Conservation (phyloP, 2,888 invertebrate genomes). For the Drosophila stalkeri region DNA sequence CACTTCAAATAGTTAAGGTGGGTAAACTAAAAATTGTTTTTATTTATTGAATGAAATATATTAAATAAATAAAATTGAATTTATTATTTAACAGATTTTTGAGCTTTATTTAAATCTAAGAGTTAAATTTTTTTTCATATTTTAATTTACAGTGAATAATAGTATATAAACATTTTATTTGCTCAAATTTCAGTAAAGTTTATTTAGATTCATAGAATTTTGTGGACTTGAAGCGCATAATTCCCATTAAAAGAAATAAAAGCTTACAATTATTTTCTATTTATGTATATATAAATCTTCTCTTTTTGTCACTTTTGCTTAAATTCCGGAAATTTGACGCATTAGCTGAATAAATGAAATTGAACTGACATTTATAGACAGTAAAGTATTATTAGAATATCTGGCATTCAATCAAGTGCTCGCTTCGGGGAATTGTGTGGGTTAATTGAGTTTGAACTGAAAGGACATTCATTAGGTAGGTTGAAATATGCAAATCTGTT, state of each 20-base stretch:
- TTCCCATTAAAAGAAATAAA: background rate
- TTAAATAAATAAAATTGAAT: too few species aligned
- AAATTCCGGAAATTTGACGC: background rate
- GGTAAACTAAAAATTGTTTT: too few species aligned
- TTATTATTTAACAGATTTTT: too few species aligned
- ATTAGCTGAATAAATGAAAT: background rate
- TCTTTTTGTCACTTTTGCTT: background rate
- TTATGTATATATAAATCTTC: background rate
- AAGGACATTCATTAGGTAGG: conserved; percentile 15
- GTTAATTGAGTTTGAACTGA: conserved; percentile 21
- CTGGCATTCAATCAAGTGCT: background rate
- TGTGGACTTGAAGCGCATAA: background rate
- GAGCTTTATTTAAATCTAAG: too few species aligned
- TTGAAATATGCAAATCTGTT: conserved; percentile 31
- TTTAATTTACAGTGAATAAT: too few species aligned
- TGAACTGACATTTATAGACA: background rate
- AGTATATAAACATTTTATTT: too few species aligned
- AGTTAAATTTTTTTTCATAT: too few species aligned
- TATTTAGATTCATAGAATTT: background rate
- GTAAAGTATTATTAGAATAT: background rate
- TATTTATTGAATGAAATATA: too few species aligned
- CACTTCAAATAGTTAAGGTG: too few species aligned
- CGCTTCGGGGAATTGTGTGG: background rate
- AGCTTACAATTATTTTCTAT: background rate
- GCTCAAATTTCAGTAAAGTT: too few species aligned